Conservation (phyloP, 2,113 vertebrate genomes). For the Ginglymostoma cirratum region DNA sequence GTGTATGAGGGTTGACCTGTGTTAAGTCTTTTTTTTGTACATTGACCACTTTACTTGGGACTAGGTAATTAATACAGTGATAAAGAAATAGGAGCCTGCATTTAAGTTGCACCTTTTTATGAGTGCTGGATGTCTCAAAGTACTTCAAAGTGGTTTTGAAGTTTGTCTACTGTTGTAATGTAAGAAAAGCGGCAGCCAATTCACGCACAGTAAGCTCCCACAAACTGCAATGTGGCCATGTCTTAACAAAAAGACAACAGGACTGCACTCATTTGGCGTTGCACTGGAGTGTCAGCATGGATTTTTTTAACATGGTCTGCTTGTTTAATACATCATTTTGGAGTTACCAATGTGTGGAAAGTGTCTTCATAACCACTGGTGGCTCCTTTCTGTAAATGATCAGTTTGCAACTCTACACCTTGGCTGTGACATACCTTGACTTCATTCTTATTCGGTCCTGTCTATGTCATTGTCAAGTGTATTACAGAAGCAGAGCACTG, state of each 20-base stretch:
- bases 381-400: background rate
- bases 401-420: background rate
- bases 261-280: background rate
- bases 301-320: background rate
- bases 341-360: background rate
- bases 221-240: background rate
- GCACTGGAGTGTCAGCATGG: background rate
- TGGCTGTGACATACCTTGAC: background rate
- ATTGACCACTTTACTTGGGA: constrained; percentile 37
- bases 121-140: background rate
- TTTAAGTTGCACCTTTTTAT: background rate
- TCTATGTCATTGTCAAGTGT: background rate
- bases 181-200: background rate
- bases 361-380: background rate
- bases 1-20: constrained; percentile 36
- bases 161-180: background rate
- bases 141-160: background rate
- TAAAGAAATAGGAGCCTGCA: background rate
- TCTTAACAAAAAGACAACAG: too few species aligned
- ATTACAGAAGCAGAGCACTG: too few species aligned
- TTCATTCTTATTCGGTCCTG: background rate
- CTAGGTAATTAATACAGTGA: background rate
- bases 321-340: background rate
- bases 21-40: constrained; percentile 43
- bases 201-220: background rate